Evolutionary conservation across 2,113 vertebrate genomes (phyloP).

Genomic region (Cottus gobio): DNA sequence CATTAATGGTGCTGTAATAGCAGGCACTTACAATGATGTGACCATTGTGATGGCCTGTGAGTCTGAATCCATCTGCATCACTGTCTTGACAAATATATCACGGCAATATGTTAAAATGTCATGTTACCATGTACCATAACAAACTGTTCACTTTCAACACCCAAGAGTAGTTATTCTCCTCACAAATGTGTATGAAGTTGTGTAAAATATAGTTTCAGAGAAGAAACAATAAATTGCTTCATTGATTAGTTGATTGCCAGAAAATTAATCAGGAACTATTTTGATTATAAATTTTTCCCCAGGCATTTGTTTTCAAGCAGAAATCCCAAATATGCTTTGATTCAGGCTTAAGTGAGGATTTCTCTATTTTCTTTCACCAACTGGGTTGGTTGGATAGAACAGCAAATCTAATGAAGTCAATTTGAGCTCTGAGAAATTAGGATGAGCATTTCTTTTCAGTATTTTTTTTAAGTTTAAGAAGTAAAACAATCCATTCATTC

Average conservation of each 20-base stretch:
- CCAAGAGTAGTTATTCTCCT: too few relatives aligned
- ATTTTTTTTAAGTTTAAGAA: neutral
- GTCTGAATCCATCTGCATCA: conserved; percentile 17
- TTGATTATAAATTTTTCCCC: neutral
- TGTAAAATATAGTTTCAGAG: neutral
- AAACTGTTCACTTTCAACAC: neutral
- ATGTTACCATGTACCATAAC: neutral
- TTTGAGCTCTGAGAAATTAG: neutral
- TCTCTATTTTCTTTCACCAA: neutral
- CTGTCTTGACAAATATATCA: conserved; percentile 16
- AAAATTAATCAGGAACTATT: neutral
- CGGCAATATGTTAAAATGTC: neutral
- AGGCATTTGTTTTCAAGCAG: neutral
- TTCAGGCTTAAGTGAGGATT: neutral
- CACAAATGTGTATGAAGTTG: neutral
- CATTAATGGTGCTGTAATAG: conserved; percentile 1
- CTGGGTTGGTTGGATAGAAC: neutral
- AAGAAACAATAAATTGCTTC: neutral
- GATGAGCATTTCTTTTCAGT: neutral
- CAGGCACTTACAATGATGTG: neutral
- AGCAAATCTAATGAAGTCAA: neutral
- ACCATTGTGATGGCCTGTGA: neutral
- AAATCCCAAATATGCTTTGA: neutral
- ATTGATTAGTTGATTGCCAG: neutral
- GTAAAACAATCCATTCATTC: neutral